Evolutionary conservation across 37 sponge, comb jelly and placozoan species (phyloP).

Genomic region (Theonella swinhoei): DNA sequence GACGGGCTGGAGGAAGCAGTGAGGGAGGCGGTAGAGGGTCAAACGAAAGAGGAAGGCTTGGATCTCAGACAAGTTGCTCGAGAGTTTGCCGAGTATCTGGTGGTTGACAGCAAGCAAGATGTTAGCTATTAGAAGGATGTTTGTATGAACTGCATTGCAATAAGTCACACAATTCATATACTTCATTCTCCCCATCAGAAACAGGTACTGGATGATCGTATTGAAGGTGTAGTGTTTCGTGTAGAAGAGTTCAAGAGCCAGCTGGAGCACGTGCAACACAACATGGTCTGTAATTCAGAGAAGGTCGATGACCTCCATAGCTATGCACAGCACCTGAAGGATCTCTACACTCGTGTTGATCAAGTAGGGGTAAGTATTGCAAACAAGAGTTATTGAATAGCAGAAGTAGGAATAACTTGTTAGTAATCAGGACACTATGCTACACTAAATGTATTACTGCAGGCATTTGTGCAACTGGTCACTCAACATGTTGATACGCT

Average conservation of each 20-base stretch:
- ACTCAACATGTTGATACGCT: conserved; percentile 44
- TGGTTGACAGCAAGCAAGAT: conserved; percentile 64
- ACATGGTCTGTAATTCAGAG: conserved; percentile 54
- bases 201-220: conserved; percentile 24
- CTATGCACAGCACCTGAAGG: conserved; percentile 43
- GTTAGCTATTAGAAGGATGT: conserved; percentile 22
- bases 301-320: conserved; percentile 48
- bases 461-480: conserved; percentile 73
- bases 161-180: background rate
- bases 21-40: background rate
- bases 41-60: conserved; percentile 12
- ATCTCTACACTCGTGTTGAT: conserved; percentile 63
- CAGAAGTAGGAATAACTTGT: too few species aligned
- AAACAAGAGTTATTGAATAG: too few species aligned
- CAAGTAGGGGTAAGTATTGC: conserved; percentile 64
- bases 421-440: too few species aligned
- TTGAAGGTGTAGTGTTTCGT: conserved; percentile 49
- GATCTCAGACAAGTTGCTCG: conserved; percentile 53
- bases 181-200: conserved; percentile 29
- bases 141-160: too few species aligned
- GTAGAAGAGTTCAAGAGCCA: conserved; percentile 80
- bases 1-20: background rate
- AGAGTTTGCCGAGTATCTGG: conserved; percentile 61
- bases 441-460: background rate
- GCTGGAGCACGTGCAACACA: conserved; percentile 70